A percentile compares a stretch with the other conserved stretches of the same genome.
Conservation (phyloP, 1,140 invertebrate species). For the Zophobas atratus region DNA sequence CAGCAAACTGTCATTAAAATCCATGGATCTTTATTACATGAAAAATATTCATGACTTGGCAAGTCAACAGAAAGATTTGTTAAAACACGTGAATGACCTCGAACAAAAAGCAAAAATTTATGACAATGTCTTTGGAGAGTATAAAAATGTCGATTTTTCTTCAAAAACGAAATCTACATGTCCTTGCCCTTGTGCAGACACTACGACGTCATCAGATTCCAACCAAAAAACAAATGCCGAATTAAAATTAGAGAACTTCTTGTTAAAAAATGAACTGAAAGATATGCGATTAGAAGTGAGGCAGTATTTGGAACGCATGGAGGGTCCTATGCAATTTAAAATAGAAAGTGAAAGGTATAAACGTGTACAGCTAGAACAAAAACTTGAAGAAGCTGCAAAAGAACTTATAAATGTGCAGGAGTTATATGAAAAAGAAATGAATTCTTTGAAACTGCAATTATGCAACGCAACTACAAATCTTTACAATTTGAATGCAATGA, state of each 20-base stretch:
- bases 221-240: constrained; percentile 55
- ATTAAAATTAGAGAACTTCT: constrained; percentile 59
- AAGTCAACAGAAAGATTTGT: constrained; percentile 40
- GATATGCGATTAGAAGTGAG: constrained; percentile 61
- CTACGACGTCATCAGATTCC: constrained; percentile 7
- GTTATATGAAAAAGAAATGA: constrained; percentile 54
- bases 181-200: constrained; percentile 24
- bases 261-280: constrained; percentile 59
- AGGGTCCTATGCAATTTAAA: constrained; percentile 59
- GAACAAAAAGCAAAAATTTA: constrained; percentile 46
- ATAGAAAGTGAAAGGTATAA: constrained; percentile 54
- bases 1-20: constrained; percentile 42
- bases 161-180: constrained; percentile 31
- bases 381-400: constrained; percentile 52
- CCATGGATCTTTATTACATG: constrained; percentile 49
- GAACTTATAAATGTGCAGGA: constrained; percentile 54
- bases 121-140: constrained; percentile 12
- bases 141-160: constrained; percentile 47
- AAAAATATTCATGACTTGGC: constrained; percentile 51
- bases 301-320: constrained; percentile 61
- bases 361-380: constrained; percentile 55
- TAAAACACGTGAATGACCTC: constrained; percentile 35
- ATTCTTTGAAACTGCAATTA: constrained; percentile 59
- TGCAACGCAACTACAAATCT: constrained; percentile 56
- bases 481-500: constrained; percentile 57